Evolutionary conservation across 2,888 invertebrate genomes (phyloP).

Genomic region (Lasiommata megera): DNA sequence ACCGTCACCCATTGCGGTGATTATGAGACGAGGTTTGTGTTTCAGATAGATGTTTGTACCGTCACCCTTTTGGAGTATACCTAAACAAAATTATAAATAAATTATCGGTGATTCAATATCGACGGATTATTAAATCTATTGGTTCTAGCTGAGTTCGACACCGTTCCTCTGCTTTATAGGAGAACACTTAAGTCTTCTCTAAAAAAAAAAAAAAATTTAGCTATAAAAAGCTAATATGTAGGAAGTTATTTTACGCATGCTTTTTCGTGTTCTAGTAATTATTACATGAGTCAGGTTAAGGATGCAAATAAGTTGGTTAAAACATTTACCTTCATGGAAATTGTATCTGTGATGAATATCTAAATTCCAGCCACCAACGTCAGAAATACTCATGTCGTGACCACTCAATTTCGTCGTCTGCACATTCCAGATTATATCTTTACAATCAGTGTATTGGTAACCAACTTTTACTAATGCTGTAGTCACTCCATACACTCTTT

Average conservation of each 20-base stretch:
- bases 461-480: conserved; percentile 97
- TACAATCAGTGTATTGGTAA: conserved; percentile 96
- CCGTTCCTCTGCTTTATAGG: too few relatives aligned
- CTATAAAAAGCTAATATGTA: too few relatives aligned
- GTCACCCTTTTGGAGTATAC: conserved; percentile 98
- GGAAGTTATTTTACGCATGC: too few relatives aligned
- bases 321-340: conserved; percentile 93
- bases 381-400: conserved; percentile 97
- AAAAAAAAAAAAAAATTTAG: too few relatives aligned
- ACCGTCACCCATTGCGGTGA: conserved; percentile 95
- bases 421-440: conserved; percentile 96
- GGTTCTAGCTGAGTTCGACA: too few relatives aligned
- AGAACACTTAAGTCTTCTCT: too few relatives aligned
- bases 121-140: too few relatives aligned
- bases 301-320: too few relatives aligned
- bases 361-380: conserved; percentile 98
- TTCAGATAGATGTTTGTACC: conserved; percentile 97
- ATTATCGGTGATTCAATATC: too few relatives aligned
- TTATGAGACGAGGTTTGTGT: conserved; percentile 94
- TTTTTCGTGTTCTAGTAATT: too few relatives aligned
- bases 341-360: conserved; percentile 99
- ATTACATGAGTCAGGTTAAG: too few relatives aligned
- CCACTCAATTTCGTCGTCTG: conserved; percentile 97
- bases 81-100: conserved; percentile 57
- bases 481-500: conserved; percentile 97